Conservation (phyloP, 1,140 invertebrate genomes). For the Drosophila sp. region DNA sequence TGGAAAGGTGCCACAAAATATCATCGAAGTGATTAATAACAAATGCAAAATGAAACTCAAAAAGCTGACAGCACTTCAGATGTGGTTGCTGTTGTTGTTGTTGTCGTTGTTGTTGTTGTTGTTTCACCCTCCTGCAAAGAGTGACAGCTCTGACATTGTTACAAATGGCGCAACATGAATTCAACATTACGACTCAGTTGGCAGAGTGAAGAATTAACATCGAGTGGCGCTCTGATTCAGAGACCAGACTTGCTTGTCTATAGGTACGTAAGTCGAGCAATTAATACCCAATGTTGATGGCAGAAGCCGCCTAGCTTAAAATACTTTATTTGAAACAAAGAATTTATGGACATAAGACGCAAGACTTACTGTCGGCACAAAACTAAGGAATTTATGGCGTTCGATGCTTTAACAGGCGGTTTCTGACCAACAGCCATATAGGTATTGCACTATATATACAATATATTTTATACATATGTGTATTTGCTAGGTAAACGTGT, state of each 20-base stretch:
- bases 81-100: too few relatives aligned
- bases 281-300: conserved; percentile 74
- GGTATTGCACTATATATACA: conserved; percentile 7
- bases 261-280: conserved; percentile 41
- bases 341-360: conserved; percentile 70
- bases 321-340: conserved; percentile 27
- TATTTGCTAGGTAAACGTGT: conserved; percentile 1
- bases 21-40: conserved; percentile 76
- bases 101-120: too few relatives aligned
- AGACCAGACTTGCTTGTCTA: conserved; percentile 11
- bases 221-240: conserved; percentile 14
- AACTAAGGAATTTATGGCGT: conserved; percentile 59
- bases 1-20: conserved; percentile 63
- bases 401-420: conserved; percentile 12
- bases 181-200: conserved; percentile 49
- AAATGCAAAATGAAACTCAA: conserved; percentile 59
- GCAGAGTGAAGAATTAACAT: conserved; percentile 7
- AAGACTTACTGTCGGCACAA: conserved; percentile 70
- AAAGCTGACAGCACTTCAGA: conserved; percentile 57
- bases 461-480: conserved; percentile 5
- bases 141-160: conserved; percentile 51
- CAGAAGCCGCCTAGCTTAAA: conserved; percentile 65
- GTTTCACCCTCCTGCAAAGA: not conserved
- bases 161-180: conserved; percentile 79
- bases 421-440: conserved; percentile 54